These are phyloP conservation scores for Echinops telfairi DNA, from an alignment of 2,113 vertebrate species.

Conservation along the genomic window DNA sequence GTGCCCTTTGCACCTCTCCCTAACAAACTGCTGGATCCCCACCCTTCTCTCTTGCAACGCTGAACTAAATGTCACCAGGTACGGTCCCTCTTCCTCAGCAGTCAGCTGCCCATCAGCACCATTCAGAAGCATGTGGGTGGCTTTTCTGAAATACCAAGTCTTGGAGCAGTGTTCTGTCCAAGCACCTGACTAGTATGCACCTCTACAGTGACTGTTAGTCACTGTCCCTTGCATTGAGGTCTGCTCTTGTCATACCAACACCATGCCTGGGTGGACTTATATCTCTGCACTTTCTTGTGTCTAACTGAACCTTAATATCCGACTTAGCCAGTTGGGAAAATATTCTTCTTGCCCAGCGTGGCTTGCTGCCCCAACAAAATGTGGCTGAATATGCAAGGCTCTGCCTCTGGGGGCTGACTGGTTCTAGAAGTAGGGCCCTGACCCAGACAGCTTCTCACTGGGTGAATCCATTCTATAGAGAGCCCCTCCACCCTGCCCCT, in stretches of 20 bases:
- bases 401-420: background rate
- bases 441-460: background rate
- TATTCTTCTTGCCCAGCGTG: background rate
- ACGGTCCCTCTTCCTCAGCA: background rate
- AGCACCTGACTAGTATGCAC: background rate
- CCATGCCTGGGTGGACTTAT: background rate
- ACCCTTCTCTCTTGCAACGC: background rate
- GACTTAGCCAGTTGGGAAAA: constrained; percentile 6
- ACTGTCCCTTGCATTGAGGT: background rate
- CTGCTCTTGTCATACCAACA: too few species aligned
- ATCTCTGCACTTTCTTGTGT: background rate
- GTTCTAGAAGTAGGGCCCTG: background rate
- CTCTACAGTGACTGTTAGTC: background rate
- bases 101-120: background rate
- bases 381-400: background rate
- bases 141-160: background rate
- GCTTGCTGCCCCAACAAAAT: background rate
- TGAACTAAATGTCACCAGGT: background rate
- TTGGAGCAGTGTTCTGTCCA: background rate
- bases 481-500: background rate
- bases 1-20: background rate
- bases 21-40: background rate
- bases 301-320: background rate
- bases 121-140: background rate
- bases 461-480: background rate